A percentile compares a stretch with the other conserved stretches of the same genome.
Evolutionary conservation across 1,140 invertebrate species (phyloP).

Genomic region (Latrodectus geometricus): DNA sequence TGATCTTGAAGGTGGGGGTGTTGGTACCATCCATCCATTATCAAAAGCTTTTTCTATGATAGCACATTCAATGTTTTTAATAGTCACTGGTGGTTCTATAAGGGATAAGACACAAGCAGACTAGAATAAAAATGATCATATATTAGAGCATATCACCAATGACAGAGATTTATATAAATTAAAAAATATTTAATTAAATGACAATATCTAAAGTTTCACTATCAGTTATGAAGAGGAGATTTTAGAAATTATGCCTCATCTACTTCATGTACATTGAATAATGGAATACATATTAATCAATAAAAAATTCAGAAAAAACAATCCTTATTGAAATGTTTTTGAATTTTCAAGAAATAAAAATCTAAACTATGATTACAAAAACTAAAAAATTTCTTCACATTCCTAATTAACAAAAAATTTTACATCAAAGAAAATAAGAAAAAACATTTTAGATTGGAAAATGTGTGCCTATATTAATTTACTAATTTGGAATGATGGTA

Average conservation of each 20-base stretch:
- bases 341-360: too few relatives aligned
- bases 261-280: too few relatives aligned
- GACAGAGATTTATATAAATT: neutral
- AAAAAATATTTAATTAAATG: neutral
- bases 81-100: constrained; percentile 95
- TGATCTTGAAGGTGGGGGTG: constrained; percentile 79
- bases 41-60: constrained; percentile 99
- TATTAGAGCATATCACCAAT: neutral
- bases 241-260: neutral
- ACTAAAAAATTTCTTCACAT: too few relatives aligned
- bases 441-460: too few relatives aligned
- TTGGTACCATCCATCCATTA: constrained; percentile 91
- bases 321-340: too few relatives aligned
- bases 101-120: constrained; percentile 96
- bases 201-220: neutral
- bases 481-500: too few relatives aligned
- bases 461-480: too few relatives aligned
- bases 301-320: too few relatives aligned
- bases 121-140: constrained; percentile 27
- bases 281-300: too few relatives aligned
- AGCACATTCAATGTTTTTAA: constrained; percentile 98
- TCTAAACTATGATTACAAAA: too few relatives aligned
- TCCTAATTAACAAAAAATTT: too few relatives aligned
- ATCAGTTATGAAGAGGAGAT: neutral
- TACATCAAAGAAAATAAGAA: too few relatives aligned